Evolutionary conservation across 2,113 vertebrate genomes (phyloP).

Genomic region (Picathartes gymnocephalus): DNA sequence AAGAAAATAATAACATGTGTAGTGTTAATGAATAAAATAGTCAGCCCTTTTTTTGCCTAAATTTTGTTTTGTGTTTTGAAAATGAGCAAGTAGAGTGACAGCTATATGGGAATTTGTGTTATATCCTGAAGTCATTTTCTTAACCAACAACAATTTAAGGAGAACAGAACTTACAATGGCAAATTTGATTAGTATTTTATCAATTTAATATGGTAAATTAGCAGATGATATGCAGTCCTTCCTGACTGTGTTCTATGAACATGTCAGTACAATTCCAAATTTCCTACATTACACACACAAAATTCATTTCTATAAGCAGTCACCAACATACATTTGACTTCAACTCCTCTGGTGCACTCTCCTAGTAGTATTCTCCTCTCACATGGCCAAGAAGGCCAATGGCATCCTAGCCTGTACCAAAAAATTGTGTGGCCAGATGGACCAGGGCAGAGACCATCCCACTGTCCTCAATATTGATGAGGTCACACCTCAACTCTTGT

Average conservation of each 20-base stretch:
- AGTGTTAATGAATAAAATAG: neutral
- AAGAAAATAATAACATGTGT: neutral
- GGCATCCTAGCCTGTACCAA: neutral
- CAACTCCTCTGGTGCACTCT: neutral
- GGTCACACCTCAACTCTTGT: neutral
- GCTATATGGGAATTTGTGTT: neutral
- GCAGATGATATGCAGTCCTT: neutral
- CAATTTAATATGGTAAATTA: neutral
- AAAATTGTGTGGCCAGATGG: neutral
- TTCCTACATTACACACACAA: neutral
- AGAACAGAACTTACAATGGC: neutral
- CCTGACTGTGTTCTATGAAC: neutral
- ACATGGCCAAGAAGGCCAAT: neutral
- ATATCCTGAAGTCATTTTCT: neutral
- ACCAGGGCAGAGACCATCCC: neutral
- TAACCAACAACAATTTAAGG: neutral
- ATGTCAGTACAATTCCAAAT: neutral
- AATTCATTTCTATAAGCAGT: neutral
- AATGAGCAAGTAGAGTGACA: neutral
- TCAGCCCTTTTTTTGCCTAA: neutral
- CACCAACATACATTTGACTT: neutral
- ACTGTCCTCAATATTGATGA: fast-evolving
- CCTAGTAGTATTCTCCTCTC: neutral
- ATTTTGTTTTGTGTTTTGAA: neutral
- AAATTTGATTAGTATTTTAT: neutral